Evolutionary conservation across 2,888 invertebrate species (phyloP).

Genomic region (Drosophila quinaria): DNA sequence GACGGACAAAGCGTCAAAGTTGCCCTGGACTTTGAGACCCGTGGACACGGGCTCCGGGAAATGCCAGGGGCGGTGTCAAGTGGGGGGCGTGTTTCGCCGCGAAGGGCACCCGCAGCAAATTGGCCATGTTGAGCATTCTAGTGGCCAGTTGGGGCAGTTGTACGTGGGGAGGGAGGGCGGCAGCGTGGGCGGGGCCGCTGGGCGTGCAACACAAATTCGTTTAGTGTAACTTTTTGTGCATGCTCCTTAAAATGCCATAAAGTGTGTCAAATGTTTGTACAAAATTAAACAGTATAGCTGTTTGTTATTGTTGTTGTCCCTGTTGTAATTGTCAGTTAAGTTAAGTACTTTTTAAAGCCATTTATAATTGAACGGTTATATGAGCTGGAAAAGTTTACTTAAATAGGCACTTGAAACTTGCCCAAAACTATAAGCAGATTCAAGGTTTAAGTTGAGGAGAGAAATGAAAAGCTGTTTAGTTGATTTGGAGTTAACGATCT

Average conservation of each 20-base stretch:
- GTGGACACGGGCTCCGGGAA: neutral
- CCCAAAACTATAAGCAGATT: neutral
- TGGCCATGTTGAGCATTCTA: conserved; percentile 64
- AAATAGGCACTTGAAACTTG: conserved; percentile 4
- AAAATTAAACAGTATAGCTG: conserved; percentile 61
- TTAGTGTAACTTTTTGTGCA: conserved; percentile 63
- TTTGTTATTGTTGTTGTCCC: neutral
- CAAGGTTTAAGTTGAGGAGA: neutral
- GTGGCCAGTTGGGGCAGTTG: neutral
- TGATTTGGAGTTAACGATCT: neutral
- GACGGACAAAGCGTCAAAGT: conserved; percentile 76
- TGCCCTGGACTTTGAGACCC: conserved; percentile 26
- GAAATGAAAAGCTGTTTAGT: neutral
- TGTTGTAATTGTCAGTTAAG: neutral
- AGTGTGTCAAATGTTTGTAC: conserved; percentile 64
- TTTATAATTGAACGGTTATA: conserved; percentile 66
- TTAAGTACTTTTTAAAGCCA: conserved; percentile 48
- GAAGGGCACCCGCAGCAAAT: conserved; percentile 59
- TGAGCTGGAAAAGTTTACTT: conserved; percentile 12
- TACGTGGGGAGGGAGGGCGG: neutral
- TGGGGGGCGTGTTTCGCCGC: conserved; percentile 34
- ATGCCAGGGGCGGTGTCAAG: neutral
- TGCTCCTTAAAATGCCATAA: conserved; percentile 72
- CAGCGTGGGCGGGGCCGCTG: neutral
- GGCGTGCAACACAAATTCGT: conserved; percentile 69